Evolutionary conservation across 2,888 invertebrate species (phyloP).

Genomic region (Cheilosia soror): DNA sequence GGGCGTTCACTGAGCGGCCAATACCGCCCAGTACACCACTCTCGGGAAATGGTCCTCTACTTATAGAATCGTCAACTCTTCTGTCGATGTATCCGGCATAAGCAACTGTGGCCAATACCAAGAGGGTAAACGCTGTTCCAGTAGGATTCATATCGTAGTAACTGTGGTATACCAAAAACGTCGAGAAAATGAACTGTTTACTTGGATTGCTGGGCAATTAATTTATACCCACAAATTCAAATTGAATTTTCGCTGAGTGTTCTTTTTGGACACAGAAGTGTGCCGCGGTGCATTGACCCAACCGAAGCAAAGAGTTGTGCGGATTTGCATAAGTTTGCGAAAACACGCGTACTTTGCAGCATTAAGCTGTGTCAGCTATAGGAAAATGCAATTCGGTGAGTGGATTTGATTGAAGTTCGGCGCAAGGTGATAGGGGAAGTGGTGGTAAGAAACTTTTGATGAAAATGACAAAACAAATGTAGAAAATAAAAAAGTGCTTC

Average conservation of each 20-base stretch:
- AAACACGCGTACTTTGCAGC: neutral
- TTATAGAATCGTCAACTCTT: neutral
- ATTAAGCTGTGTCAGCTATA: constrained; percentile 23
- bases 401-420: neutral
- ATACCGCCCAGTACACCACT: neutral
- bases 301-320: neutral
- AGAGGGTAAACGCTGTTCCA: constrained; percentile 39
- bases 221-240: constrained; percentile 54
- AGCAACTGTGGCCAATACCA: constrained; percentile 32
- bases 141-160: constrained; percentile 40
- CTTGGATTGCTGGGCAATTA: neutral
- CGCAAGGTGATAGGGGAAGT: neutral
- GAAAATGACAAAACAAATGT: neutral
- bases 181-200: constrained; percentile 61
- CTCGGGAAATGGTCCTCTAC: constrained; percentile 28
- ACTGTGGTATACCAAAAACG: constrained; percentile 25
- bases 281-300: constrained; percentile 24
- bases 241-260: constrained; percentile 19
- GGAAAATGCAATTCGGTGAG: neutral
- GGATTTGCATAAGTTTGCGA: constrained; percentile 28
- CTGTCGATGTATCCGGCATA: neutral
- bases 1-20: neutral
- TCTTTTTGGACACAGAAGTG: constrained; percentile 1
- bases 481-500: too few species aligned
- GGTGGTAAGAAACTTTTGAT: neutral